Percentiles rank a stretch among this genome's conserved stretches.
These are phyloP conservation scores for Etheostoma spectabile DNA, from an alignment of 2,113 vertebrate species.

Conservation along the genomic window DNA sequence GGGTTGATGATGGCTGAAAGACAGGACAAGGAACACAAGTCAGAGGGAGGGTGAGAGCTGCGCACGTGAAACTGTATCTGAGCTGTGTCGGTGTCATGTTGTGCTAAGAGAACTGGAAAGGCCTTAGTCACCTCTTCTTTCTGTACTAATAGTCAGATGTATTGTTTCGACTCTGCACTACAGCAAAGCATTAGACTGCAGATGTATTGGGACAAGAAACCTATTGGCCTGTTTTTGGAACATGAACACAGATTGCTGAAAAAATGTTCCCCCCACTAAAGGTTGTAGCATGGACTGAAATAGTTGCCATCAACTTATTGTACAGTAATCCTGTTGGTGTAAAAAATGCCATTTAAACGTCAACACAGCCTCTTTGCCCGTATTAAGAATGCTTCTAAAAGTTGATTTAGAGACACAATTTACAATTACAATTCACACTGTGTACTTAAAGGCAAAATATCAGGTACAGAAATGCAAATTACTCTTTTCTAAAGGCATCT, in stretches of 20 bases:
- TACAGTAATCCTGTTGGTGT: too few species aligned
- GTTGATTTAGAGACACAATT: not conserved
- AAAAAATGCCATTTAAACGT: not conserved
- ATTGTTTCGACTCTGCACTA: not conserved
- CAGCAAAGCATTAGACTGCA: not conserved
- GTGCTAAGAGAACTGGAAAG: conserved; percentile 25
- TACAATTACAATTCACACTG: not conserved
- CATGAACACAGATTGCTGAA: not conserved
- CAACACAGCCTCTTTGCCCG: not conserved
- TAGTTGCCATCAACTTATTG: not conserved
- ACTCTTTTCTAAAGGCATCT: not conserved
- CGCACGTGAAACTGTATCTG: conserved; percentile 52
- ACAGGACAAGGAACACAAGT: conserved; percentile 68
- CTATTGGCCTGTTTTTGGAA: not conserved
- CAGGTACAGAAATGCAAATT: not conserved
- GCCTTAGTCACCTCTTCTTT: conserved; percentile 4
- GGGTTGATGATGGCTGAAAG: conserved; percentile 95
- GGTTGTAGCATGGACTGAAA: not conserved
- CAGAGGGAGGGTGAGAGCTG: conserved; percentile 43
- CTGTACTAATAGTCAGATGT: not conserved
- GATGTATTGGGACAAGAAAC: not conserved
- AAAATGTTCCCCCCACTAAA: too few species aligned
- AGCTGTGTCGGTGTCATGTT: conserved; percentile 21
- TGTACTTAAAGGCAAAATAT: not conserved
- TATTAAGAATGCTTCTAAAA: not conserved